phyloP scores from a whole-genome alignment of 2,113 vertebrate genomes.

The Orientallactaga bullata region DNA sequence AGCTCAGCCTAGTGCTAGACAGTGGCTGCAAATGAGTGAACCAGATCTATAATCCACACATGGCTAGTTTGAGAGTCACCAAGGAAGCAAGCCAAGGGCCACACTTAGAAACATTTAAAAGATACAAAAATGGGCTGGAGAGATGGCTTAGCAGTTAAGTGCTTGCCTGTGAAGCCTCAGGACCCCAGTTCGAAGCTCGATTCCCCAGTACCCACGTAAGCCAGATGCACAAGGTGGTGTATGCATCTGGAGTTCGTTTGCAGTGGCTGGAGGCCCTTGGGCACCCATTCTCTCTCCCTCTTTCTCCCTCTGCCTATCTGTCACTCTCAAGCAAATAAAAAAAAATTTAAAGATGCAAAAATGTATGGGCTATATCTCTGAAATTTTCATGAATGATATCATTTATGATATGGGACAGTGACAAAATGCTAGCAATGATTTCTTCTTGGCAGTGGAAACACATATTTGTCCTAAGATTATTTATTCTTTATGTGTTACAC shows the following conservation, averaged over 20 bases:
- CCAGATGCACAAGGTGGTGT: too few relatives aligned
- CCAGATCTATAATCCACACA: rapidly evolving
- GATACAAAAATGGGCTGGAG: too few relatives aligned
- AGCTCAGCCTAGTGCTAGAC: rapidly evolving
- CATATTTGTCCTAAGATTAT: too few relatives aligned
- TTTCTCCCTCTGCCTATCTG: too few relatives aligned
- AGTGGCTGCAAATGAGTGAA: not conserved
- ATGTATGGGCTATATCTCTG: not conserved
- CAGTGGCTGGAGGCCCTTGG: too few relatives aligned
- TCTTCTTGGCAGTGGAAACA: not conserved
- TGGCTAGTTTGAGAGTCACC: not conserved
- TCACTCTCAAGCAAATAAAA: too few relatives aligned
- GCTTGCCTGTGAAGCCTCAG: too few relatives aligned
- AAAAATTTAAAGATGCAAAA: not conserved
- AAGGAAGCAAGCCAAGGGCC: not conserved
- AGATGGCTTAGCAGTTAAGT: too few relatives aligned
- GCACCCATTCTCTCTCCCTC: too few relatives aligned
- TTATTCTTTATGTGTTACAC: not conserved
- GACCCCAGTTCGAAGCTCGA: too few relatives aligned
- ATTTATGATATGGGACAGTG: not conserved
- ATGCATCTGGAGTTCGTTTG: too few relatives aligned
- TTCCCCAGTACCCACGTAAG: too few relatives aligned
- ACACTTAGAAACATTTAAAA: not conserved
- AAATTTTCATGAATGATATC: not conserved
- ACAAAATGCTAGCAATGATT: not conserved